phyloP scores from a whole-genome alignment of 2,888 invertebrate genomes.

The Flexamia atlantica region DNA sequence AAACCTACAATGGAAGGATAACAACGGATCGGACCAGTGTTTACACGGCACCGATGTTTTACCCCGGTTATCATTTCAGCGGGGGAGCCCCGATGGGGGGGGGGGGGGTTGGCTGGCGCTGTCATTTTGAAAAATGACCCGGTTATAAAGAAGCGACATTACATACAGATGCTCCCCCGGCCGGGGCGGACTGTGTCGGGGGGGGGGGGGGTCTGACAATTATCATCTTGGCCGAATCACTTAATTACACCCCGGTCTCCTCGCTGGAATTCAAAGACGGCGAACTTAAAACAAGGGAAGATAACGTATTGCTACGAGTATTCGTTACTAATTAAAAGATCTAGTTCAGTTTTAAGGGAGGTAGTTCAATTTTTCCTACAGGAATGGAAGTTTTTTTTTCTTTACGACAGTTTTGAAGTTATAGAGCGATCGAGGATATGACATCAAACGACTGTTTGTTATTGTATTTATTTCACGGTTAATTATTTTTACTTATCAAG shows the following conservation, averaged over 20 bases:
- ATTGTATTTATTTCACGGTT: too few species aligned
- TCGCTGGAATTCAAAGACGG: background rate
- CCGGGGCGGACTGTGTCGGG: background rate
- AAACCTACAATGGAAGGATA: constrained; percentile 24
- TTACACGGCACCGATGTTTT: constrained; percentile 42
- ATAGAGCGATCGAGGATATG: too few species aligned
- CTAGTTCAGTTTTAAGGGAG: too few species aligned
- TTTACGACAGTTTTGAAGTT: too few species aligned
- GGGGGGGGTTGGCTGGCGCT: constrained; percentile 49
- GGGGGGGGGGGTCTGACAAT: background rate
- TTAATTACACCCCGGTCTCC: constrained; percentile 21
- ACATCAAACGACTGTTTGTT: too few species aligned
- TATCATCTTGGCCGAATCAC: constrained; percentile 43
- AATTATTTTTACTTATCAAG: too few species aligned
- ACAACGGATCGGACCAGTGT: constrained; percentile 32
- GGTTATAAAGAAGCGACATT: constrained; percentile 66
- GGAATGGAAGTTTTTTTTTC: too few species aligned
- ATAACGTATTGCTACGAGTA: background rate
- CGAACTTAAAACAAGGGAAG: constrained; percentile 21
- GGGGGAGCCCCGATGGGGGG: constrained; percentile 17
- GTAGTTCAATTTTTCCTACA: too few species aligned
- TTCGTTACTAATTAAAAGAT: too few species aligned
- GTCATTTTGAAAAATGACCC: constrained; percentile 65
- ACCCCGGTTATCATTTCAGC: constrained; percentile 35
- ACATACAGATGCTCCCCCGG: constrained; percentile 63